Evolutionary conservation across 2,797 vertebrate species (phyloP), one percentile per base, ranked within the genome.

Genomic region (Enteromius argenteus): DNA sequence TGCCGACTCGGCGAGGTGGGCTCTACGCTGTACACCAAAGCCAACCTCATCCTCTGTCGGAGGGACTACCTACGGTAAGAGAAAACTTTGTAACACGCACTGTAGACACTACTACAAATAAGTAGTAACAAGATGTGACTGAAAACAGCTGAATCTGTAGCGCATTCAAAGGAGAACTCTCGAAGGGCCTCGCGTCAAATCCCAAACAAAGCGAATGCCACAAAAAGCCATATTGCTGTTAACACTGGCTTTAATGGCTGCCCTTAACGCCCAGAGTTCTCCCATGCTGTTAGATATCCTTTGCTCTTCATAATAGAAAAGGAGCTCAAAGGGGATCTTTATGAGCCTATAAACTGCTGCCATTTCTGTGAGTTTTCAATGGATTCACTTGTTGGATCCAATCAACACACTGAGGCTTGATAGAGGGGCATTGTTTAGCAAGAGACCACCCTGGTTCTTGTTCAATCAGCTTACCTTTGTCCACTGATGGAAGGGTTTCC

Each of bases 11-110:
- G 98, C 64, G 97, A 99, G 94, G 98, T 99, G 94, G 98, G 98
- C 92, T 99, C 98, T 86, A 99, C 98, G 39, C 96, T 99, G 89
- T 99, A 99, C 95, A 99, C 98, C 93, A 98, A 98, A 95, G 98
- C 98, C 93, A 99, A 99, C 90, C 98, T 99, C 90, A 99, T 99
- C 94, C 96, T 99, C 88, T 99, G 97, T 89, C 96, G 97, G 92
- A 95, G 98, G 93, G 98, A 99, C 95, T 99, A 99, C 89, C 96
- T 99, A 90, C 96, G 98, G 98, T 99, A 97, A 94, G 95, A 42
- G 27, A 46, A 53, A 32, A 27, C 39, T 35, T 27, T 2, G 15
- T 37, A 49, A 73, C 27, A 46, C 4, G 0, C 73, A 39, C 35
- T 32, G 9, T 58, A 23, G 15, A 60, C 51, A 58, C 42, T 23